Evolutionary conservation across 2,888 invertebrate species (phyloP).

Genomic region (Argyra leucocephala): DNA sequence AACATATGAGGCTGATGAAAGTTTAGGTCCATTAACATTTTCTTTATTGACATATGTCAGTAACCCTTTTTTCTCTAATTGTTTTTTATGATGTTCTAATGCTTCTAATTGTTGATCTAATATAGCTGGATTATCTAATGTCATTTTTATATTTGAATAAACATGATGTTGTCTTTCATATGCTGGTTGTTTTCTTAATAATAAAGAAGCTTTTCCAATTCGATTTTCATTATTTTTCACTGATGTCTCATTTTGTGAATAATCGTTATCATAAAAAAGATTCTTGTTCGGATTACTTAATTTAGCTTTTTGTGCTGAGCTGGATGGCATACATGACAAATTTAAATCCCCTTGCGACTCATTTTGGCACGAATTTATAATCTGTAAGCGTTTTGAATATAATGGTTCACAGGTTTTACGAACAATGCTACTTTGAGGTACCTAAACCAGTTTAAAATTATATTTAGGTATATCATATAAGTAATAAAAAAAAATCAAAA

Average conservation of each 20-base stretch:
- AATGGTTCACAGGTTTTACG: slow-evolving; percentile 63
- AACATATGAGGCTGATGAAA: slow-evolving; percentile 28
- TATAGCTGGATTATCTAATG: slow-evolving; percentile 39
- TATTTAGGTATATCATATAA: too few relatives aligned
- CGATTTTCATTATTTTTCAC: slow-evolving; percentile 13
- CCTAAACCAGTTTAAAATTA: slow-evolving; percentile 42
- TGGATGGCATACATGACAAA: too few relatives aligned
- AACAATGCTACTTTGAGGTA: slow-evolving; percentile 66
- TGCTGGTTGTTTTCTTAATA: slow-evolving; percentile 29
- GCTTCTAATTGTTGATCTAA: slow-evolving; percentile 41
- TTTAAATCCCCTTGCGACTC: too few relatives aligned
- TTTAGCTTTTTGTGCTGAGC: not conserved
- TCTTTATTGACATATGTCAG: slow-evolving; percentile 16
- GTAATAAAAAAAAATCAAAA: too few relatives aligned
- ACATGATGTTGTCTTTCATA: slow-evolving; percentile 23
- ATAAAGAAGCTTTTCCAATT: slow-evolving; percentile 17
- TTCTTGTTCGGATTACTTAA: slow-evolving; percentile 14
- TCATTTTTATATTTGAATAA: slow-evolving; percentile 31
- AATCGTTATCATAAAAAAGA: slow-evolving; percentile 15
- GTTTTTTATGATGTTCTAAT: slow-evolving; percentile 42
- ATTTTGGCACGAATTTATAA: slow-evolving; percentile 29
- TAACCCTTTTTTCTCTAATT: slow-evolving; percentile 38
- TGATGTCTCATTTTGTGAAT: not conserved
- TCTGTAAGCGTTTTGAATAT: slow-evolving; percentile 60
- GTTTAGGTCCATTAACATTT: slow-evolving; percentile 25